Evolutionary conservation across 2,888 invertebrate genomes (phyloP), one percentile per base, ranked within the genome.

Genomic region (Thecocarcelia acutangulata): DNA sequence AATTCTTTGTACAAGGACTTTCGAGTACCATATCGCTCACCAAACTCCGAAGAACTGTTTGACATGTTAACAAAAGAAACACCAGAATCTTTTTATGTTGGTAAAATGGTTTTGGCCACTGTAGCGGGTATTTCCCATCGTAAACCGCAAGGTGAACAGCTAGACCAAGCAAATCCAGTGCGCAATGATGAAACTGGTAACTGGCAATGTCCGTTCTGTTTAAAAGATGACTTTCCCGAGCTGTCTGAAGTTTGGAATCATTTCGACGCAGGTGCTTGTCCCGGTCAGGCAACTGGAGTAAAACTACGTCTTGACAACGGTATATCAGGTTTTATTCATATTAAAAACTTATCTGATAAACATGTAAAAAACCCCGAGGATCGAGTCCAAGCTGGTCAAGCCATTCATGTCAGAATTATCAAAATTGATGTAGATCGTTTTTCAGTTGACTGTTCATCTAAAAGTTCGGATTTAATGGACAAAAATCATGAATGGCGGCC

Each of bases 161-260:
- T 98, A 74, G 98, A 98, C 89, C 96, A 97, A 89, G 98, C 98
- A 0, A 98, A 98, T 92, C 98, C 98, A 0, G 96, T 97, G 52
- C 93, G 97, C 85, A 97, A 98, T 87, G 98, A 98, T 80, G 97
- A 97, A 87, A 97, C 97, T 8, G 97, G 97, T 0, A 92, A 98
- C 48, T 99, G 98, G 98, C 97, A 98, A 89, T 99, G 99, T 92
- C 98, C 98, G 0, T 98, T 98, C 91, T 99, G 99, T 92, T 93
- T 96, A 85, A 97, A 97, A 89, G 97, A 97, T 88, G 97, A 98
- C 90, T 98, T 99, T 87, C 96, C 97, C 0, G 98, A 98, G 89
- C 92, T 98, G 37, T 97, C 97, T 19, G 98, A 98, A 92, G 98
- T 98, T 59, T 99, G 98, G 98, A 97, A 97, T 91, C 98, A 99